Conservation (phyloP, 2,797 vertebrate genomes). For the Emys orbicularis region DNA sequence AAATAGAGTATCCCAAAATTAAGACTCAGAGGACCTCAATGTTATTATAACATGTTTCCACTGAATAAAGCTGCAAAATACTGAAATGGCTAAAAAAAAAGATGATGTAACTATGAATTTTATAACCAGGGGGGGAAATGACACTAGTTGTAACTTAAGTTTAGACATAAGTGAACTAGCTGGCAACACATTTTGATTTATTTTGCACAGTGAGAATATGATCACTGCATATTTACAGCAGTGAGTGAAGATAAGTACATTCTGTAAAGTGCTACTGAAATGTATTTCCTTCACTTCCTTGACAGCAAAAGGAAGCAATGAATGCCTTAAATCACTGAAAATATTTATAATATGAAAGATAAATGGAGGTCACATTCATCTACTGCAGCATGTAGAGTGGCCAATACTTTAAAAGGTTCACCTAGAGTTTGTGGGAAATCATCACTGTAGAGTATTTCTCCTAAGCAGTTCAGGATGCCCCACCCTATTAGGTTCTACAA, state of each 20-base stretch:
- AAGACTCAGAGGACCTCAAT: background rate
- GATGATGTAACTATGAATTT: conserved; percentile 20
- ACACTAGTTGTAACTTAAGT: conserved; percentile 13
- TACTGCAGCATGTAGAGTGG: conserved; percentile 66
- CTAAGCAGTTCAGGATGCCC: conserved; percentile 33
- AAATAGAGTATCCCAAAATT: conserved; percentile 21
- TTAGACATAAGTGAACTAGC: conserved; percentile 61
- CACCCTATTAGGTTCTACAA: background rate
- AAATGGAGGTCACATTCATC: conserved; percentile 77
- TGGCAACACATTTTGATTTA: conserved; percentile 79
- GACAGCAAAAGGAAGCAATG: conserved; percentile 82
- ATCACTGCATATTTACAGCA: conserved; percentile 77
- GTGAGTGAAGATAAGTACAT: conserved; percentile 76
- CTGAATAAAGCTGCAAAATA: conserved; percentile 24
- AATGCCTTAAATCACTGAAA: conserved; percentile 80
- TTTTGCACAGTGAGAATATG: conserved; percentile 71
- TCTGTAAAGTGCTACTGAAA: conserved; percentile 84
- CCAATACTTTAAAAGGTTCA: conserved; percentile 81
- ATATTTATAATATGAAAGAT: conserved; percentile 80
- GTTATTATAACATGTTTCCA: conserved; percentile 25
- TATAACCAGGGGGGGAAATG: conserved; percentile 38
- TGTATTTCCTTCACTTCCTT: conserved; percentile 81
- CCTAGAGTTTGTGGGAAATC: conserved; percentile 79
- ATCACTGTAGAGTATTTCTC: conserved; percentile 46
- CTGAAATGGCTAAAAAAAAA: conserved; percentile 20